These are phyloP conservation scores for Scleropages formosus DNA, from an alignment of 2,797 vertebrate species.

Conservation along the genomic window DNA sequence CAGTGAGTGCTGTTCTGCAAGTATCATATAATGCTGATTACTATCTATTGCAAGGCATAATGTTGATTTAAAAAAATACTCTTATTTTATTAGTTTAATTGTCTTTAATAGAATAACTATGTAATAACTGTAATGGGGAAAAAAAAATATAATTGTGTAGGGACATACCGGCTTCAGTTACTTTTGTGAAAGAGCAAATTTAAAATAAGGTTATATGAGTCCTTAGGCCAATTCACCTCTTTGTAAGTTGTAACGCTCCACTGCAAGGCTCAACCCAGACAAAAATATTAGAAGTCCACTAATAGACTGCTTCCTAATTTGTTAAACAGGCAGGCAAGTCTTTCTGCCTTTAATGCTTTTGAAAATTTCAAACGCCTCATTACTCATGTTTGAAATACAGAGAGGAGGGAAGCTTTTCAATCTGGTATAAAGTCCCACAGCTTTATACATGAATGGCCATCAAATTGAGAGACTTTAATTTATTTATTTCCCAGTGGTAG, in stretches of 20 bases:
- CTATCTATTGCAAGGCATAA: not conserved
- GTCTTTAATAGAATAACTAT: slow-evolving; percentile 3
- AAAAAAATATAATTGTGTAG: too few species aligned
- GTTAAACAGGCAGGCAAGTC: slow-evolving; percentile 58
- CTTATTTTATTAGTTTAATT: slow-evolving; percentile 1
- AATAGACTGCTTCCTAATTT: slow-evolving; percentile 51
- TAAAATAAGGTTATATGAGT: slow-evolving; percentile 21
- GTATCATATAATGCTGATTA: not conserved
- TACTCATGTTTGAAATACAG: slow-evolving; percentile 62
- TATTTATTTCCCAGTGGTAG: slow-evolving; percentile 46
- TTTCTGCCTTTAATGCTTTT: slow-evolving; percentile 66
- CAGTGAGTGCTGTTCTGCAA: not conserved
- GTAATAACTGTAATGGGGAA: not conserved
- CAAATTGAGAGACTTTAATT: slow-evolving; percentile 53
- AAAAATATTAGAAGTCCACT: not conserved
- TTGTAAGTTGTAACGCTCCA: not conserved
- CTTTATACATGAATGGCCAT: slow-evolving; percentile 65
- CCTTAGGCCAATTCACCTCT: not conserved
- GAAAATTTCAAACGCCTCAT: slow-evolving; percentile 74
- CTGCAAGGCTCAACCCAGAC: not conserved
- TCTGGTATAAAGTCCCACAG: slow-evolving; percentile 64
- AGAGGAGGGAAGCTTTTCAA: slow-evolving; percentile 52
- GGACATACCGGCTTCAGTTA: not conserved
- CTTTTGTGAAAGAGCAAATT: slow-evolving; percentile 3
- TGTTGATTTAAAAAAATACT: slow-evolving; percentile 11